Evolutionary conservation across 2,113 vertebrate species (phyloP), one percentile per base, ranked within the genome.

Genomic region (Nyctereutes procyonoides): DNA sequence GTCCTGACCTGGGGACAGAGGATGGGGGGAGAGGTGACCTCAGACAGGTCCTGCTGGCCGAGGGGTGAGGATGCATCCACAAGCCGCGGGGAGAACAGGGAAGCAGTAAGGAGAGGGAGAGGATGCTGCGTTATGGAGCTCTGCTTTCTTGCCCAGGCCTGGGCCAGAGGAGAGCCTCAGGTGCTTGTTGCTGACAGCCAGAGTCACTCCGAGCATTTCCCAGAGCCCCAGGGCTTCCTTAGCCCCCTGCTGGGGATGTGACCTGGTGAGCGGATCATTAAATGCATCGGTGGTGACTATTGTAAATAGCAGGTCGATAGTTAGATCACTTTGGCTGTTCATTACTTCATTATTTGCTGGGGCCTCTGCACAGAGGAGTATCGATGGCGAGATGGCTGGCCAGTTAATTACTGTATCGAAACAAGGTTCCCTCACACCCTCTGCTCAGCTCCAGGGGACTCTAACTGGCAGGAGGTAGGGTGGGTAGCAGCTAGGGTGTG

Each of bases 251-350:
- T 19, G 0, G 97, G 95, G 95, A 13, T 2, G 82, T 58, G 80
- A 87, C 96, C 79, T 19, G 74, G 91, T 9, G 20, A 43, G 32
- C 0, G 0, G 51, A 53, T 76, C 95, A 2, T 53, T 0, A 53
- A 86, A 62, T 58, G 97, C 3, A 1, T 98, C 15, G 5, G 97
- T 85, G 11, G 16, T 95, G 79, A 48, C 98, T 65, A 9, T 98
- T 98, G 99, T 98, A 99, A 99, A 99, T 98, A 98, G 88, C 93
- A 7, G 98, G 99, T 99, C 99, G 91, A 99, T 99, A 99, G 97
- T 96, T 71, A 53, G 92, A 96, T 98, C 93, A 98, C 98, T 99
- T 99, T 99, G 99, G 99, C 99, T 99, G 99, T 99, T 99, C 99
- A 98, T 99, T 99, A 98, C 99, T 98, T 90, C 98, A 98, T 98